Percentiles rank a stretch among this genome's conserved stretches.
phyloP scores from a whole-genome alignment of 2,113 vertebrate genomes.

The Neolamprologus devosi region DNA sequence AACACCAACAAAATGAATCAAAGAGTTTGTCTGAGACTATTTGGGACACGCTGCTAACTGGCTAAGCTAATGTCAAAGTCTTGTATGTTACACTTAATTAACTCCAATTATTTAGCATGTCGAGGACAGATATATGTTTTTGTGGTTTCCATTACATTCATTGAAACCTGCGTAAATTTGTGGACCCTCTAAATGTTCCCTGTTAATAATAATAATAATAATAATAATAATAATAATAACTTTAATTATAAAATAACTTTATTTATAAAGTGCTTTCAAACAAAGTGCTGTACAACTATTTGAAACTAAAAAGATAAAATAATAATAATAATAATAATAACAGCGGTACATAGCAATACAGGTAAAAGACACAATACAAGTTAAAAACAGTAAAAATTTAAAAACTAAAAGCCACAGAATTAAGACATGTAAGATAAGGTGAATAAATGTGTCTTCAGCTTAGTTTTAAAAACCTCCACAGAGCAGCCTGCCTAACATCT shows the following conservation, averaged over 20 bases:
- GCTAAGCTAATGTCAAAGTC: neutral
- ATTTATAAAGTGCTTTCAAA: too few species aligned
- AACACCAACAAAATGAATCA: rapidly evolving
- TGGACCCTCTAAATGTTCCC: neutral
- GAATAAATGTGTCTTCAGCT: too few species aligned
- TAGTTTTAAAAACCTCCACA: too few species aligned
- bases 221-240: too few species aligned
- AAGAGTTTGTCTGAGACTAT: rapidly evolving
- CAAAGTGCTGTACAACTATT: too few species aligned
- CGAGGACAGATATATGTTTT: rapidly evolving
- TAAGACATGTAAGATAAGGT: too few species aligned
- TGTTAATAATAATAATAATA: neutral
- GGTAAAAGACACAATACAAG: too few species aligned
- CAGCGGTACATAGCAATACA: rapidly evolving
- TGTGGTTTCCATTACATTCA: neutral
- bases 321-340: too few species aligned
- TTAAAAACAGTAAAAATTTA: rapidly evolving
- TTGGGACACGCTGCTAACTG: neutral
- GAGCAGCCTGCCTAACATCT: too few species aligned
- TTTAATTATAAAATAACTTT: too few species aligned
- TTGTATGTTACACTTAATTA: neutral
- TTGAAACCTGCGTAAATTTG: neutral
- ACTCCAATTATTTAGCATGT: neutral
- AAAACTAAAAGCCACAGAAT: too few species aligned
- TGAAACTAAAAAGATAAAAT: too few species aligned